Conservation (phyloP, 2,797 vertebrate species). For the Lophius americanus region DNA sequence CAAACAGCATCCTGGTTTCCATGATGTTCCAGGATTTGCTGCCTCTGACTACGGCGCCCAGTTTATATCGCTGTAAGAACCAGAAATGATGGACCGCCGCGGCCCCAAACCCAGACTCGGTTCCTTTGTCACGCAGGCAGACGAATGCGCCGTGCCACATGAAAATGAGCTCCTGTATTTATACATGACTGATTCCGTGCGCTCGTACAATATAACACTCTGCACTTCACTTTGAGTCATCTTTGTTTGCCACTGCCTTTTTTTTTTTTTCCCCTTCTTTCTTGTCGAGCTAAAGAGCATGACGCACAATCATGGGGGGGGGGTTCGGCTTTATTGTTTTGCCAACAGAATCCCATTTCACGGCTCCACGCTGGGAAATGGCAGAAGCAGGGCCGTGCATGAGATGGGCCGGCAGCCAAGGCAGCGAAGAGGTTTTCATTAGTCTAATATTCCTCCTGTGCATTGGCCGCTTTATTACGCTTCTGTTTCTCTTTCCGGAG, state of each 20-base stretch:
- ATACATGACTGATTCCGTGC: constrained; percentile 17
- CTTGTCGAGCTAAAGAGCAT: constrained; percentile 37
- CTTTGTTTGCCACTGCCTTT: constrained; percentile 16
- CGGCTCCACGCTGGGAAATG: constrained; percentile 53
- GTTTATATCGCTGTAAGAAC: constrained; percentile 17
- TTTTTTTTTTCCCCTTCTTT: constrained; percentile 4
- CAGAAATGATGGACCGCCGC: constrained; percentile 1
- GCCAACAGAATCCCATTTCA: constrained; percentile 63
- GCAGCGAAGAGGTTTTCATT: constrained; percentile 77
- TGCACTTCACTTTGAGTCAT: constrained; percentile 37
- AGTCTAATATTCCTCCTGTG: constrained; percentile 75
- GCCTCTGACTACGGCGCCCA: neutral
- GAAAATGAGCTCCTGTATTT: constrained; percentile 8
- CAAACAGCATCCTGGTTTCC: constrained; percentile 19
- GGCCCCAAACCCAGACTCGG: neutral
- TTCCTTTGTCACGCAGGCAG: neutral
- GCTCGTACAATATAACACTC: constrained; percentile 23
- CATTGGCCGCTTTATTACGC: constrained; percentile 65
- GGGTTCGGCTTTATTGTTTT: constrained; percentile 62
- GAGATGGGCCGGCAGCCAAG: constrained; percentile 69
- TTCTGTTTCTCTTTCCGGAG: constrained; percentile 42
- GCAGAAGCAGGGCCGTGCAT: constrained; percentile 42
- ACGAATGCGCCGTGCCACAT: constrained; percentile 8
- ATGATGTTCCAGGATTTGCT: constrained; percentile 28
- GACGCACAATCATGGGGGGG: constrained; percentile 16